These are phyloP conservation scores for Quadriops clusia DNA, from an alignment of 2,888 invertebrate species.

Conservation along the genomic window DNA sequence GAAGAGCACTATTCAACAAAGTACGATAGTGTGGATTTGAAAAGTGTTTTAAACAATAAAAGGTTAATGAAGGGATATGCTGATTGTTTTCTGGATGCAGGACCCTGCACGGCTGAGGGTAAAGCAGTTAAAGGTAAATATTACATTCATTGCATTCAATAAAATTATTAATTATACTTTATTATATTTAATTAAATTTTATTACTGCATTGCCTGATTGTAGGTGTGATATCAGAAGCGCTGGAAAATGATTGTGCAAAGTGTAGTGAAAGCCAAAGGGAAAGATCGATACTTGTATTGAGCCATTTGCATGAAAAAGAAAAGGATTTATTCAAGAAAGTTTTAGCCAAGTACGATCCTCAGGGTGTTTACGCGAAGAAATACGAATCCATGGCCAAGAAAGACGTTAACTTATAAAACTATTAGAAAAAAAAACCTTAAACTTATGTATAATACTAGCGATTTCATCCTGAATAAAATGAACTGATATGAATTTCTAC, in stretches of 20 bases:
- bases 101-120: conserved; percentile 56
- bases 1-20: conserved; percentile 49
- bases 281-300: conserved; percentile 51
- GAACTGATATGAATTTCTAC: too few relatives aligned
- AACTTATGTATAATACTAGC: too few relatives aligned
- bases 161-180: too few relatives aligned
- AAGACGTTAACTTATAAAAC: too few relatives aligned
- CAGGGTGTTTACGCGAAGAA: conserved; percentile 46
- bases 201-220: too few relatives aligned
- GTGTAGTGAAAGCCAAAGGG: conserved; percentile 51
- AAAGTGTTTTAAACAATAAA: conserved; percentile 52
- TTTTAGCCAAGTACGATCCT: conserved; percentile 38
- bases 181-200: too few relatives aligned
- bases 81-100: conserved; percentile 52
- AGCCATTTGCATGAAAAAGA: conserved; percentile 45
- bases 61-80: conserved; percentile 55
- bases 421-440: too few relatives aligned
- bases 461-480: too few relatives aligned
- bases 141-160: too few relatives aligned
- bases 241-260: conserved; percentile 52
- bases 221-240: conserved; percentile 58
- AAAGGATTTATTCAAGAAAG: conserved; percentile 28
- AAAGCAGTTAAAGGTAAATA: conserved; percentile 43
- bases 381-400: conserved; percentile 44
- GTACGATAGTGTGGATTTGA: conserved; percentile 57